phyloP scores from a whole-genome alignment of 2,797 vertebrate genomes.

The Sebastes reedi region DNA sequence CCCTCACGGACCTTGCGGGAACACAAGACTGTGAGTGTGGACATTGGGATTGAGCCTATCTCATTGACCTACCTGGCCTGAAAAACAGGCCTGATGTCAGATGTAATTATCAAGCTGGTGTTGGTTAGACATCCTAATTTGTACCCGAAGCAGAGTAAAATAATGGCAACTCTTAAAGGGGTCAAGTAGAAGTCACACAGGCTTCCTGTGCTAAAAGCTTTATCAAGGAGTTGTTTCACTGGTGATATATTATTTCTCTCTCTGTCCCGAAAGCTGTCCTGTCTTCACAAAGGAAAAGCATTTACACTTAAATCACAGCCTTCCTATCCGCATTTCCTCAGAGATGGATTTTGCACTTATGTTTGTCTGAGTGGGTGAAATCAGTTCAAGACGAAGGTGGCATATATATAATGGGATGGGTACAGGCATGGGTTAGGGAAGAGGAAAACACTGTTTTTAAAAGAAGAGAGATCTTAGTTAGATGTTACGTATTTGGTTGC shows the following conservation, averaged over 20 bases:
- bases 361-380: background rate
- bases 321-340: background rate
- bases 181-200: background rate
- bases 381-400: background rate
- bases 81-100: background rate
- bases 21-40: too few species aligned
- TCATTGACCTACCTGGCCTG: background rate
- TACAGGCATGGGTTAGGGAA: background rate
- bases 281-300: slow-evolving; percentile 1
- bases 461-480: background rate
- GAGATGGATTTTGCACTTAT: background rate
- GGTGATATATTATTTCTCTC: slow-evolving; percentile 14
- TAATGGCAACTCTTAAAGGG: background rate
- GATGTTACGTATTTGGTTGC: background rate
- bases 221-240: background rate
- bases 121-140: background rate
- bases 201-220: slow-evolving; percentile 14
- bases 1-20: too few species aligned
- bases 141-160: background rate
- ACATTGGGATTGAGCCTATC: background rate
- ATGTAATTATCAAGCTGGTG: background rate
- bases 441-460: background rate
- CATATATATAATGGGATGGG: background rate
- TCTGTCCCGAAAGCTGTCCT: background rate
- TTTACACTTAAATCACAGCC: background rate